Conservation (phyloP, 2,113 vertebrate species). For the Vicugna pacos region DNA sequence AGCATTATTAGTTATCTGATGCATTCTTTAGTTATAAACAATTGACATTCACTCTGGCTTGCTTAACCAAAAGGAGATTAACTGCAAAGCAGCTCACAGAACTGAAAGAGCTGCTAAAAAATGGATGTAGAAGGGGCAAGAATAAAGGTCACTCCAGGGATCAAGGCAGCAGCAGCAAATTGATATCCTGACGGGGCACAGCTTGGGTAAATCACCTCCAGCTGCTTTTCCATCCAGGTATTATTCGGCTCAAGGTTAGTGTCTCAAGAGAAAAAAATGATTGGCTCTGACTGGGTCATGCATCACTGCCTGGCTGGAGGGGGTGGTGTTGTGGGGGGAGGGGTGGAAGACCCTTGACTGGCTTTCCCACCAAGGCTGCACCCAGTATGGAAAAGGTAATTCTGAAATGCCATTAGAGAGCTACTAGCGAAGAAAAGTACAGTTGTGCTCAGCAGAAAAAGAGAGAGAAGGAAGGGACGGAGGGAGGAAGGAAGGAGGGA, state of each 20-base stretch:
- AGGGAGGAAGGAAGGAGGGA: not conserved
- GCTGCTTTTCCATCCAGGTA: not conserved
- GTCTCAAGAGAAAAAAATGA: not conserved
- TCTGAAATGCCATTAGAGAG: not conserved
- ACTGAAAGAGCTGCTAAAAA: constrained; percentile 10
- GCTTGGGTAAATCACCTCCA: not conserved
- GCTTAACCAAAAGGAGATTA: not conserved
- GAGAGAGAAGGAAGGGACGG: not conserved
- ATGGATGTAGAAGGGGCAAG: not conserved
- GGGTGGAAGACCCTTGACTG: not conserved
- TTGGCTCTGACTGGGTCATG: not conserved
- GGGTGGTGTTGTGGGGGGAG: not conserved
- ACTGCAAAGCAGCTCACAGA: not conserved
- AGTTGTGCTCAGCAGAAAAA: not conserved
- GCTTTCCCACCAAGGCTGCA: not conserved
- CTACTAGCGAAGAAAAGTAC: not conserved
- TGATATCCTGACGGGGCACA: not conserved
- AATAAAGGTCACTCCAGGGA: not conserved
- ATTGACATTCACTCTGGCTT: not conserved
- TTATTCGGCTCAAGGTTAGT: not conserved
- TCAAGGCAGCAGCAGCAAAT: not conserved
- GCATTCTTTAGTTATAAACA: not conserved
- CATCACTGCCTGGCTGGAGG: not conserved
- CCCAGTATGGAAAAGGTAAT: not conserved
- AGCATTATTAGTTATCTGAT: not conserved